These are phyloP conservation scores for Lacanobia wlatinum DNA, from an alignment of 2,888 invertebrate genomes.

Conservation along the genomic window DNA sequence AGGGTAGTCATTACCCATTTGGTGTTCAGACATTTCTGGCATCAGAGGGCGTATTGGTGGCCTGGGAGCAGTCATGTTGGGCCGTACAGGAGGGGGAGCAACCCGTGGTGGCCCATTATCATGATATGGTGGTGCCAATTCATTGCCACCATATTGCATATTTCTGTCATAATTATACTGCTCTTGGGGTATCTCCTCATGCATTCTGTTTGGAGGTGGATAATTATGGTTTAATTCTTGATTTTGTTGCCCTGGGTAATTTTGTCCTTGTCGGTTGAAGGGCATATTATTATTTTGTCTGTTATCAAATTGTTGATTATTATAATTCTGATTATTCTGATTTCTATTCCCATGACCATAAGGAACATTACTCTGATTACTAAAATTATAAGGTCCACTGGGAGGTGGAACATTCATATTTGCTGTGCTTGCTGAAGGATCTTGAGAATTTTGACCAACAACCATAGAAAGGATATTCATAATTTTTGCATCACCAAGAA, in stretches of 20 bases:
- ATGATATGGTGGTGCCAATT: constrained; percentile 40
- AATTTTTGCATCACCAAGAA: constrained; percentile 92
- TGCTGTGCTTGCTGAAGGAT: constrained; percentile 52
- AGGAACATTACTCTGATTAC: constrained; percentile 42
- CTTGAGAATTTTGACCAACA: constrained; percentile 63
- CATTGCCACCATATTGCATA: constrained; percentile 66
- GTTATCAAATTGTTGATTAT: constrained; percentile 69
- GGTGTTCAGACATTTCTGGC: constrained; percentile 64
- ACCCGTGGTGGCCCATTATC: constrained; percentile 54
- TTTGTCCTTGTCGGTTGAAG: constrained; percentile 67
- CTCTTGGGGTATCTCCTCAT: constrained; percentile 68
- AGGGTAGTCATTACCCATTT: constrained; percentile 66
- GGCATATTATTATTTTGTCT: constrained; percentile 71
- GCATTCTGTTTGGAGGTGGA: constrained; percentile 68
- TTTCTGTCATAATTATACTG: constrained; percentile 71
- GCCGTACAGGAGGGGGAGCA: constrained; percentile 58
- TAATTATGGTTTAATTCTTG: constrained; percentile 65
- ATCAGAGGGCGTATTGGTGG: constrained; percentile 61
- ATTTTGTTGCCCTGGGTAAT: constrained; percentile 67
- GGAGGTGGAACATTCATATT: constrained; percentile 33
- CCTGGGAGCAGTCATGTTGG: constrained; percentile 66
- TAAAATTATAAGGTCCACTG: constrained; percentile 52
- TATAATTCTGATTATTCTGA: constrained; percentile 65
- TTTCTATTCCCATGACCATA: constrained; percentile 74
- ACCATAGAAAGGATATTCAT: constrained; percentile 91